Base-by-base conservation (phyloP, 2,113 vertebrate genomes). In the Anolis carolinensis region DNA sequence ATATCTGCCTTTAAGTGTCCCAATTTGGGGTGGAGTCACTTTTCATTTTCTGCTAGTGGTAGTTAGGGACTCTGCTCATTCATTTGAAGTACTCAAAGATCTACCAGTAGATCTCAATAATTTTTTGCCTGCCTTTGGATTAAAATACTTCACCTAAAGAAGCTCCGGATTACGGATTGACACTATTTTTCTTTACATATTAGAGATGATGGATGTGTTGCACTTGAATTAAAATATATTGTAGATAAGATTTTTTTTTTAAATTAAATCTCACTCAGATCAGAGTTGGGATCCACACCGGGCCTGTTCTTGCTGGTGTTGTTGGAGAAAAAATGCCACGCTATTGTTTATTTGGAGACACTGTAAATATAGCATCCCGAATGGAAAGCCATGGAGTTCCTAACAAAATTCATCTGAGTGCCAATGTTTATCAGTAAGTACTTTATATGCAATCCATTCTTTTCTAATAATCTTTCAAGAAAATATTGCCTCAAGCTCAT, bases 291-390 rank as follows among this genome's bases (percentile, higher is more conserved):
- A 86, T 97, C 85, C 95, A 97, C 89, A 96, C 93, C 80, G 94
- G 96, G 79, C 95, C 95, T 65, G 95, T 95, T 13, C 68, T 96
- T 91, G 96, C 94, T 55, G 96, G 94, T 63, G 94, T 96, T 9
- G 97, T 97, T 85, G 93, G 96, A 73, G 96, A 97, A 87, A 97
- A 97, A 92, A 97, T 96, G 96, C 95, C 94, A 62, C 94, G 95
- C 55, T 97, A 97, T 59, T 97, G 96, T 88, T 83, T 97, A 74
- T 97, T 97, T 92, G 95, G 97, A 77, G 96, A 97, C 92, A 97
- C 95, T 0, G 96, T 96, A 88, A 97, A 97, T 34, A 97, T 96
- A 21, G 95, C 95, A 68, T 96, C 96, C 52, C 92, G 94, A 27
- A 97, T 96, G 95, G 96, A 97, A 89, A 96, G 95, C 83, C 95